phyloP scores from a whole-genome alignment of 2,113 vertebrate species.

The Motacilla alba region DNA sequence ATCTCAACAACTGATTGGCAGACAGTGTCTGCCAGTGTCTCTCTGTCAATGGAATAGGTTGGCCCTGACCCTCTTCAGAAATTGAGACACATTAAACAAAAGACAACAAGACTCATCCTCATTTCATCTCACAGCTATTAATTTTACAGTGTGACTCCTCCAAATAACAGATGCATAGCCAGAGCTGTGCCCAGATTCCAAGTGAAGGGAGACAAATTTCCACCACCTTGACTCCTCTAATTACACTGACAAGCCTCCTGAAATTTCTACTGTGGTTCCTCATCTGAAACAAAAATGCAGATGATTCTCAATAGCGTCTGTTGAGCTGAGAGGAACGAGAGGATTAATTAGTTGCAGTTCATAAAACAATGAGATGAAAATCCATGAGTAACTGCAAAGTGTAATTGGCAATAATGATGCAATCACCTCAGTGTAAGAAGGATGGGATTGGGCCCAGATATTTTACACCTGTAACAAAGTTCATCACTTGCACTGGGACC shows the following conservation, averaged over 20 bases:
- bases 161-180: neutral
- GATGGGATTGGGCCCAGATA: neutral
- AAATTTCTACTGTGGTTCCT: slow-evolving; percentile 22
- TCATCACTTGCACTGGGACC: neutral
- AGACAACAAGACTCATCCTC: slow-evolving; percentile 40
- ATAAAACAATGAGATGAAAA: slow-evolving; percentile 60
- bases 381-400: slow-evolving; percentile 3
- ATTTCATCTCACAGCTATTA: slow-evolving; percentile 50
- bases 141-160: slow-evolving; percentile 42
- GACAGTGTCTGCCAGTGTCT: slow-evolving; percentile 35
- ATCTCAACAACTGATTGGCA: slow-evolving; percentile 37
- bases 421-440: neutral
- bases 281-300: slow-evolving; percentile 48
- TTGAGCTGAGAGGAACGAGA: slow-evolving; percentile 32
- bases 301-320: neutral
- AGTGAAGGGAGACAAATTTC: slow-evolving; percentile 36
- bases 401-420: slow-evolving; percentile 19
- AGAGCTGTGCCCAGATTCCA: slow-evolving; percentile 1
- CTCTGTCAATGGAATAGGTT: slow-evolving; percentile 43
- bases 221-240: slow-evolving; percentile 48
- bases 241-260: slow-evolving; percentile 40
- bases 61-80: slow-evolving; percentile 44
- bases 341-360: slow-evolving; percentile 66
- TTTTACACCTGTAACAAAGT: neutral
- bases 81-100: slow-evolving; percentile 52